A percentile compares a stretch with the other conserved stretches of the same genome.
phyloP scores from a whole-genome alignment of 2,113 vertebrate genomes.

The Syngnathus floridae region DNA sequence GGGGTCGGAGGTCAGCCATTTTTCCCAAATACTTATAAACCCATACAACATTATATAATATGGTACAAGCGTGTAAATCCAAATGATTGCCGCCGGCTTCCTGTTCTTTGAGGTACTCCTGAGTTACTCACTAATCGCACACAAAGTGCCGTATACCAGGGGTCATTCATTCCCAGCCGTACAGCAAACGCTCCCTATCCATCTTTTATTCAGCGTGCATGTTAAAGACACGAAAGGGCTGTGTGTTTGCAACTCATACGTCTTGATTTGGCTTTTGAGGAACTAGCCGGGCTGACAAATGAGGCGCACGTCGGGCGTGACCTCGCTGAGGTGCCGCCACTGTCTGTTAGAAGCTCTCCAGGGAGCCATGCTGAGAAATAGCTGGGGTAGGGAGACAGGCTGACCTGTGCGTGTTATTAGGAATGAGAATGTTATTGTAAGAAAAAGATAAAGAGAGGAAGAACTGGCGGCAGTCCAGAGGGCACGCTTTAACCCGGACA shows the following conservation, averaged over 20 bases:
- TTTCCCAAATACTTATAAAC: background rate
- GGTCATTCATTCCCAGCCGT: conserved; percentile 43
- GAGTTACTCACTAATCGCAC: conserved; percentile 44
- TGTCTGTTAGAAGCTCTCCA: conserved; percentile 58
- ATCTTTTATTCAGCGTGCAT: conserved; percentile 39
- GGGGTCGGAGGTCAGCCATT: too few species aligned
- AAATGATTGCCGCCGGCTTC: background rate
- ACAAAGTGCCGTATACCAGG: conserved; percentile 34
- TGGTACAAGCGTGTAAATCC: background rate
- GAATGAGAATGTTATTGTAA: conserved; percentile 44
- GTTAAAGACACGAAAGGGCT: conserved; percentile 7
- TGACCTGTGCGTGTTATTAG: conserved; percentile 54
- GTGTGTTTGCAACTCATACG: conserved; percentile 24
- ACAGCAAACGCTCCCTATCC: conserved; percentile 24
- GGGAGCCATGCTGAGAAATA: conserved; percentile 54
- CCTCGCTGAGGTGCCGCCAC: conserved; percentile 53
- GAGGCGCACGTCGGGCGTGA: conserved; percentile 60
- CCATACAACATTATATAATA: background rate
- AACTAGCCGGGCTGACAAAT: conserved; percentile 60
- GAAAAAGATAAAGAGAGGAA: background rate
- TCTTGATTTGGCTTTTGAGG: conserved; percentile 61
- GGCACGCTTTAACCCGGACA: conserved; percentile 15
- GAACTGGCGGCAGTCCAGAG: conserved; percentile 48
- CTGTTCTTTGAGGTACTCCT: conserved; percentile 5
- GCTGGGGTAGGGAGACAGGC: conserved; percentile 31